Conservation (phyloP, 1,140 invertebrate species). For the Panagrolaimus sp. region DNA sequence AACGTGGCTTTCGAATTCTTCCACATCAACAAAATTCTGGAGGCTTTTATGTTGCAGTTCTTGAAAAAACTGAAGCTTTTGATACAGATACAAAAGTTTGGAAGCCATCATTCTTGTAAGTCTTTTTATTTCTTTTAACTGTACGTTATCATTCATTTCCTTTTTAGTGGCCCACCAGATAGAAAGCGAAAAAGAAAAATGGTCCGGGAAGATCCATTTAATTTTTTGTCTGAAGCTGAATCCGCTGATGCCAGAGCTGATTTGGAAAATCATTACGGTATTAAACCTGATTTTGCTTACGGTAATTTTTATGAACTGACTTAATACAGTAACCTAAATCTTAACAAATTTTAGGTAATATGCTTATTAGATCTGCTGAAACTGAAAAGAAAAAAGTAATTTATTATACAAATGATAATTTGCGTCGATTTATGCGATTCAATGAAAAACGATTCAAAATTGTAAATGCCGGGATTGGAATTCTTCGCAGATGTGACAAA, state of each 20-base stretch:
- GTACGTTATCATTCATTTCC: not conserved
- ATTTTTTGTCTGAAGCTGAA: conserved; percentile 44
- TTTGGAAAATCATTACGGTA: conserved; percentile 45
- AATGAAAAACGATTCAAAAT: conserved; percentile 40
- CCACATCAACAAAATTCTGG: conserved; percentile 97
- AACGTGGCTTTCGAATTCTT: conserved; percentile 82
- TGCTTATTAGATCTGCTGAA: conserved; percentile 41
- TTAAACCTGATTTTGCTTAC: conserved; percentile 38
- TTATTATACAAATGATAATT: conserved; percentile 53
- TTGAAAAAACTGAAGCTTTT: conserved; percentile 70
- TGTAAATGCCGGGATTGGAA: conserved; percentile 32
- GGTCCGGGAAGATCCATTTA: conserved; percentile 52
- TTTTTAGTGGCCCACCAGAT: conserved; percentile 29
- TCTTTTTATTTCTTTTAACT: not conserved
- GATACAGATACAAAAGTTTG: conserved; percentile 8
- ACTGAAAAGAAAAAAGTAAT: conserved; percentile 47
- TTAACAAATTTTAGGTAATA: too few relatives aligned
- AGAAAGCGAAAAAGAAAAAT: conserved; percentile 41
- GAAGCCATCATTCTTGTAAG: not conserved
- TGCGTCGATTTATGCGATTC: conserved; percentile 48
- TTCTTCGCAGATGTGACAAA: conserved; percentile 38
- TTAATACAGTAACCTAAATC: too few relatives aligned
- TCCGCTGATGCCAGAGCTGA: conserved; percentile 23
- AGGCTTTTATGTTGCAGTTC: conserved; percentile 93
- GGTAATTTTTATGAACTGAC: conserved; percentile 31